phyloP scores from a whole-genome alignment of 1,140 invertebrate genomes.

The Tyrophagus putrescentiae region DNA sequence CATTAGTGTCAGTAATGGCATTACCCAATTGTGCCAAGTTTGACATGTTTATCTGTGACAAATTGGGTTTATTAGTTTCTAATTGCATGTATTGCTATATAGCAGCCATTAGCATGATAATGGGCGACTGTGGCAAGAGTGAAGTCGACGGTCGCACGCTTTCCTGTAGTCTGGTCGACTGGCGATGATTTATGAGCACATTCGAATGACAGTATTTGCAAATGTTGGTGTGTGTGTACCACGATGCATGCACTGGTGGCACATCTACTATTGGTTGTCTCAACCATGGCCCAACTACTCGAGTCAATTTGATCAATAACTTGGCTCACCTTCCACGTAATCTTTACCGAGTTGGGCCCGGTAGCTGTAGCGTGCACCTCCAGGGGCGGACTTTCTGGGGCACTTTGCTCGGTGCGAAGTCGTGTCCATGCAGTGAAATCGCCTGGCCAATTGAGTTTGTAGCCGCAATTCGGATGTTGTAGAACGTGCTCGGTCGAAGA shows the following conservation, averaged over 20 bases:
- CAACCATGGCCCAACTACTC: too few species aligned
- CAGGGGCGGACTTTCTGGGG: slow-evolving; percentile 23
- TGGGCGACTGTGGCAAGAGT: background rate
- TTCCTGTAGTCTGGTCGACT: too few species aligned
- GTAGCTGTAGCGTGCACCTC: slow-evolving; percentile 24
- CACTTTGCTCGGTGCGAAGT: slow-evolving; percentile 18
- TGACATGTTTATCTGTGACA: slow-evolving; percentile 9
- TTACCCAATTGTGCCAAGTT: background rate
- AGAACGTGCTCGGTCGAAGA: slow-evolving; percentile 10
- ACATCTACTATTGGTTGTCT: too few species aligned
- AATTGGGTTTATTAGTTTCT: slow-evolving; percentile 11
- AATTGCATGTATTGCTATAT: slow-evolving; percentile 9
- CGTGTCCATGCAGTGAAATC: slow-evolving; percentile 12
- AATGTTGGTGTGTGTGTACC: too few species aligned
- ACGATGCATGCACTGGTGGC: too few species aligned
- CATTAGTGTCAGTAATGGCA: slow-evolving; percentile 18
- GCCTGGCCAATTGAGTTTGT: slow-evolving; percentile 14
- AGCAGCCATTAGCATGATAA: background rate
- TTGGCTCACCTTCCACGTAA: slow-evolving; percentile 24
- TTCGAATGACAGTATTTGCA: too few species aligned
- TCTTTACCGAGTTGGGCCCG: slow-evolving; percentile 25
- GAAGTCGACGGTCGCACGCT: too few species aligned
- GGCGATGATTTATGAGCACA: too few species aligned
- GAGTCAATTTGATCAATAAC: background rate
- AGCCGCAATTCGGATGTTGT: slow-evolving; percentile 6